phyloP scores from a whole-genome alignment of 2,797 vertebrate species.

The Hirundo rustica region DNA sequence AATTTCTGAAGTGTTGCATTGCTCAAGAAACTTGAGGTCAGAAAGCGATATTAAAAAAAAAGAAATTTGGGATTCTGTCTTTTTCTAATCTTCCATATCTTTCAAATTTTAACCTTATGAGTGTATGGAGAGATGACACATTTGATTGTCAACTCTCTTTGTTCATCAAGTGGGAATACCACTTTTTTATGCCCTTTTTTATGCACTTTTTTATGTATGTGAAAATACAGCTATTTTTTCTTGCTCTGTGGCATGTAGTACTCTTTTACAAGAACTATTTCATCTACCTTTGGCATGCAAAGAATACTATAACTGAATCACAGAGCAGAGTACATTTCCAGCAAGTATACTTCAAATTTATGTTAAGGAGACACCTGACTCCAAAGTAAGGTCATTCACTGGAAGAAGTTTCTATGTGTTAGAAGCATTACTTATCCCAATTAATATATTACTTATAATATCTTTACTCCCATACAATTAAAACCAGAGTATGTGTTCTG shows the following conservation, averaged over 20 bases:
- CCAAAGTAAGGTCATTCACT: neutral
- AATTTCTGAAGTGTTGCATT: neutral
- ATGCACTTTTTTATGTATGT: too few species aligned
- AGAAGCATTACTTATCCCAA: neutral
- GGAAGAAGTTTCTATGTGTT: neutral
- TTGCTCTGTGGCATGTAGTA: neutral
- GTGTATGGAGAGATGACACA: neutral
- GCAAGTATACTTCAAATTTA: neutral
- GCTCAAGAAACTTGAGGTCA: neutral
- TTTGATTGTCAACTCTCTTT: neutral
- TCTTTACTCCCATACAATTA: neutral
- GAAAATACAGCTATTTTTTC: neutral
- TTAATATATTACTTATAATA: neutral
- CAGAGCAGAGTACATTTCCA: neutral
- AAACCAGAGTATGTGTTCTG: neutral
- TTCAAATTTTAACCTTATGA: neutral
- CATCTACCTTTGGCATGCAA: neutral
- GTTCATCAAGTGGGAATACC: neutral
- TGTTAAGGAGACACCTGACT: neutral
- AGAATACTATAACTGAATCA: neutral
- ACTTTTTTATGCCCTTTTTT: neutral
- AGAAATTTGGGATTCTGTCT: neutral
- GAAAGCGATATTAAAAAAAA: neutral
- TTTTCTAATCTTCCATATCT: neutral
- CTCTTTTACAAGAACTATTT: neutral